Evolutionary conservation across 2,888 invertebrate genomes (phyloP), one percentile per base, ranked within the genome.

Genomic region (Dicycla oo): DNA sequence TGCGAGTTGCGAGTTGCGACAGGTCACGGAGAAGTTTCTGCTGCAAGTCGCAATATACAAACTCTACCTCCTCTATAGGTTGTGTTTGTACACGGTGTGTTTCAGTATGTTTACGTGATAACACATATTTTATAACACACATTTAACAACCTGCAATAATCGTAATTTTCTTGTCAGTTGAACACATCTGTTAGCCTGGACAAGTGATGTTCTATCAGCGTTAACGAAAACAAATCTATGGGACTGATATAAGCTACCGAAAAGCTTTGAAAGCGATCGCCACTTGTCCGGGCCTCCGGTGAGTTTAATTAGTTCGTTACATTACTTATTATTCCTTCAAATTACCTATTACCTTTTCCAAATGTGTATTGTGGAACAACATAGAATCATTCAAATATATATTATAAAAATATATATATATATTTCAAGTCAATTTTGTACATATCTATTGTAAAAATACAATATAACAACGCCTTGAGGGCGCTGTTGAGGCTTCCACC

Each of bases 11-110:
- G 53, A 49, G 47, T 40, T 53, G 54, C 43, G 53, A 58, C 51
- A 23, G 57, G 30, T 70, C 15, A 53, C 15, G 15, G 49, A 38
- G 7, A 69, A 45, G 49, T 56, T 76, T 61, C 4, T 11, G 11
- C n/a, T 26, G 26, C 15, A n/a, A 30, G 38, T 53, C n/a, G 26
- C 18, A 43, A 47, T 56, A 49, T 3, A 58, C 4, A 53, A 40
- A n/a, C 47, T 20, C 5, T 34, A 34, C 30, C 30, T 6, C 11
- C 2, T n/a, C 0, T 11, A 40, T 20, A 1, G 11, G 15, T 45
- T 34, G 20, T 23, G 23, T 4, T 57, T 63, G n/a, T 34, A 57
- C n/a, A n/a, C n/a, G 13, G 34, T 20, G 30, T 34, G n/a, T 34
- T 34, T 34, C 15, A 34, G 15, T 15, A 34, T n/a, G 34, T 57